Conservation (phyloP, 2,888 invertebrate genomes). For the Periphyllus acericola region DNA sequence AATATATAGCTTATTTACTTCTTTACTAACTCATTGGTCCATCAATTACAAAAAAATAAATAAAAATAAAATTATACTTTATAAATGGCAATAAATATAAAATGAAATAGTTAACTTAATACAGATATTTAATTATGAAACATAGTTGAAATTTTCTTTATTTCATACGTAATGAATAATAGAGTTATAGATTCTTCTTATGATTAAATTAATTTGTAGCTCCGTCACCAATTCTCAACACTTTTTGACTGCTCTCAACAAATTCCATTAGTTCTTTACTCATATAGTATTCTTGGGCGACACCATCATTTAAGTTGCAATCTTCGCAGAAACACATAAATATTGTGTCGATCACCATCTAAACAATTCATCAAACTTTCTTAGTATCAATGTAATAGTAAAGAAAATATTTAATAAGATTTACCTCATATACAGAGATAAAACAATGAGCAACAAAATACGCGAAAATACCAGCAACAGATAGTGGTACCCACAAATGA, state of each 20-base stretch:
- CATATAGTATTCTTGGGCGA: conserved; percentile 74
- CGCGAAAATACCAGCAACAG: conserved; percentile 74
- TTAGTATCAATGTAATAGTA: not conserved
- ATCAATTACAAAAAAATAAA: not conserved
- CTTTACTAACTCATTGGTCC: not conserved
- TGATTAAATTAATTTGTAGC: conserved; percentile 39
- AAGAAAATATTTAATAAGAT: conserved; percentile 32
- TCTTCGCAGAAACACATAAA: conserved; percentile 79
- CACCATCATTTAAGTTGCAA: conserved; percentile 75
- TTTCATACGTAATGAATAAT: not conserved
- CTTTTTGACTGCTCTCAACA: conserved; percentile 73
- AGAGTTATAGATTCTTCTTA: not conserved
- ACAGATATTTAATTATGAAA: too few species aligned
- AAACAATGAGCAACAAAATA: conserved; percentile 79
- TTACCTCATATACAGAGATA: conserved; percentile 79
- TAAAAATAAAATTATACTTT: not conserved
- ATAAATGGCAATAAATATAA: conserved; percentile 25
- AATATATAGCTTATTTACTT: not conserved
- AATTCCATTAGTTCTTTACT: conserved; percentile 75
- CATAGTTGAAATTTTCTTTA: not conserved
- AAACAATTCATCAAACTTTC: conserved; percentile 64
- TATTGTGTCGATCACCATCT: conserved; percentile 78
- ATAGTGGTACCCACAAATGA: conserved; percentile 74
- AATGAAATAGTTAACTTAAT: conserved; percentile 27
- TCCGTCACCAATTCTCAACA: conserved; percentile 66